Conservation (phyloP, 2,888 invertebrate species). For the Alviniconcha strummeri region DNA sequence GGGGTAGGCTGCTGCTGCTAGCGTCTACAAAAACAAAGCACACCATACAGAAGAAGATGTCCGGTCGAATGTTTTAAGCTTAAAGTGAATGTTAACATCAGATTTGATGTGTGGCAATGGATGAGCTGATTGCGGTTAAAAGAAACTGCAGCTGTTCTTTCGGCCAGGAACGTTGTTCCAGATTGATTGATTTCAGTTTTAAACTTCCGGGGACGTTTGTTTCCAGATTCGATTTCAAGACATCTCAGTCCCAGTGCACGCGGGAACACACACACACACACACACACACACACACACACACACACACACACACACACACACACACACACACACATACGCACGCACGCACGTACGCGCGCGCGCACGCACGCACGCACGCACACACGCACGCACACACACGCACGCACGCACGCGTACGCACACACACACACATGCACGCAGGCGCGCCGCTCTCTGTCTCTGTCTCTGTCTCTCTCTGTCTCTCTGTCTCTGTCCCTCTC, state of each 20-base stretch:
- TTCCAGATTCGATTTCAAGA: not conserved
- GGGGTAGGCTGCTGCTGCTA: too few species aligned
- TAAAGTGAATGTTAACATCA: too few species aligned
- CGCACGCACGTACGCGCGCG: not conserved
- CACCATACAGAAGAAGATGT: too few species aligned
- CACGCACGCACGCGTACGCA: not conserved
- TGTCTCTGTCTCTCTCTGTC: not conserved
- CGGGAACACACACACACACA: not conserved
- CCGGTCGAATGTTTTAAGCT: too few species aligned
- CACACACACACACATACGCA: not conserved
- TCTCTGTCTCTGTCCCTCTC: not conserved
- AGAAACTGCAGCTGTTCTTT: too few species aligned
- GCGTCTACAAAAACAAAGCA: too few species aligned
- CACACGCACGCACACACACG: not conserved
- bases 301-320: not conserved
- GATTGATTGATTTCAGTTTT: not conserved
- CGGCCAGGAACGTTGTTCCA: too few species aligned
- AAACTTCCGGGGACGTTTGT: not conserved
- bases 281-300: not conserved
- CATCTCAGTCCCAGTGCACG: not conserved
- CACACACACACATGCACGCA: not conserved
- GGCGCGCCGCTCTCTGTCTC: not conserved
- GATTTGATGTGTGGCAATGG: too few species aligned
- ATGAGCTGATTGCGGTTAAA: too few species aligned
- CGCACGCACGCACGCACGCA: not conserved